Evolutionary conservation across 2,113 vertebrate species (phyloP), one percentile per base, ranked within the genome.

Genomic region (Lathamus discolor): DNA sequence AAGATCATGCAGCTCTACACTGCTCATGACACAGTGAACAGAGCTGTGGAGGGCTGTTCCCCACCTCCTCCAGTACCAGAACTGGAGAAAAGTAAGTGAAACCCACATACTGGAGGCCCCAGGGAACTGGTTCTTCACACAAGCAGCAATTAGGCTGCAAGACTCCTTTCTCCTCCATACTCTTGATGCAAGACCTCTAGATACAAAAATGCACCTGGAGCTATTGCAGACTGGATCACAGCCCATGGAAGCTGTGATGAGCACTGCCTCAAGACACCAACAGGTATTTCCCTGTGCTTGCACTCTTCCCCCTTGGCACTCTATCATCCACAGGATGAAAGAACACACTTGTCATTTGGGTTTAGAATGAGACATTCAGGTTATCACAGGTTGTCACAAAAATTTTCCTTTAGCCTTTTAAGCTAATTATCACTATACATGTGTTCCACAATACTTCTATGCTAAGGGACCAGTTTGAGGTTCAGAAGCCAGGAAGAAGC

Each of bases 1-100:
- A 64, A 39, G 24, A 54, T 4, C 12, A 11, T 7, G 15, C 0
- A 62, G 25, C 2, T 43, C 20, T 3, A 3, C 14, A 20, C 9
- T 16, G 22, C 31, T 39, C n/a, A 39, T 39, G 31, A 35, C 14
- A 25, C 8, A 43, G 10, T 0, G 2, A 51, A 59, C 13, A 43
- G 9, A 55, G 17, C 2, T 13, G 22, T 31, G 4, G 13, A 61
- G 23, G n/a, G 20, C 41, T 48, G 29, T 11, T 83, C 22, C 43
- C 17, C 27, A 41, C 10, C 37, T 88, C 27, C 12, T n/a, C 16
- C n/a, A 81, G 37, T 20, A 37, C 27, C 66, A 74, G 22, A 77
- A 23, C 1, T 35, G 15, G 27, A 77, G 33, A 55, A 31, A 17
- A 57, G 20, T 3, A 61, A 61, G 25, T 3, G 4, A 87, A 68